Percentiles rank a stretch among this genome's conserved stretches.
Conservation (phyloP, 2,797 vertebrate genomes). For the Gymnothorax javanicus region DNA sequence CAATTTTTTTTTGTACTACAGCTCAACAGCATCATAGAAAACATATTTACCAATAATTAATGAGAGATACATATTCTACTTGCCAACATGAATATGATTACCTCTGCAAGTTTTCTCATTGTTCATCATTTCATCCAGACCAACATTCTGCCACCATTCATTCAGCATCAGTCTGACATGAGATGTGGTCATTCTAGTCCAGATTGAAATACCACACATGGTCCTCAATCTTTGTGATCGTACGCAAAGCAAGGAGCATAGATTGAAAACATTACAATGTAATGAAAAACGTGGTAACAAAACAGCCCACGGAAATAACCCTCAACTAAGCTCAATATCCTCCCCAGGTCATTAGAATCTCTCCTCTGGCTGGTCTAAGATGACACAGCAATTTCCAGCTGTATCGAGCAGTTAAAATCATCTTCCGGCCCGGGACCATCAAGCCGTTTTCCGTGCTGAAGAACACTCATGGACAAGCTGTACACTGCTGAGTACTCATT, state of each 20-base stretch:
- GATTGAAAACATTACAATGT: neutral
- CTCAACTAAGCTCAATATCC: neutral
- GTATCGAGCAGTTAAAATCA: neutral
- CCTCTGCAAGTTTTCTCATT: neutral
- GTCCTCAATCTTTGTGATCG: neutral
- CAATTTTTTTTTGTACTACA: neutral
- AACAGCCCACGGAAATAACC: neutral
- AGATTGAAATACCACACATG: neutral
- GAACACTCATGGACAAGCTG: neutral
- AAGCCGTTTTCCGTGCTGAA: neutral
- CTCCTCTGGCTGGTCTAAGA: slow-evolving; percentile 12
- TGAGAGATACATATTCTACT: neutral
- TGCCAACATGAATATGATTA: neutral
- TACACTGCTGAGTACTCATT: neutral
- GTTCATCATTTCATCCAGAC: neutral
- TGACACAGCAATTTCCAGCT: slow-evolving; percentile 54
- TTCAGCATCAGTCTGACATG: neutral
- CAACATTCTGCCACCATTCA: neutral
- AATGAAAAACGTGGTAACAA: neutral
- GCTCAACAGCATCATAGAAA: neutral
- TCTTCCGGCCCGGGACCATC: neutral
- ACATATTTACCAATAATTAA: neutral
- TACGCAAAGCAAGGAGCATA: neutral
- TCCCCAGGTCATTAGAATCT: neutral
- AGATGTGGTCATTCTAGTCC: neutral